Evolutionary conservation across 2,797 vertebrate genomes (phyloP).

Genomic region (Neosalanx taihuensis): DNA sequence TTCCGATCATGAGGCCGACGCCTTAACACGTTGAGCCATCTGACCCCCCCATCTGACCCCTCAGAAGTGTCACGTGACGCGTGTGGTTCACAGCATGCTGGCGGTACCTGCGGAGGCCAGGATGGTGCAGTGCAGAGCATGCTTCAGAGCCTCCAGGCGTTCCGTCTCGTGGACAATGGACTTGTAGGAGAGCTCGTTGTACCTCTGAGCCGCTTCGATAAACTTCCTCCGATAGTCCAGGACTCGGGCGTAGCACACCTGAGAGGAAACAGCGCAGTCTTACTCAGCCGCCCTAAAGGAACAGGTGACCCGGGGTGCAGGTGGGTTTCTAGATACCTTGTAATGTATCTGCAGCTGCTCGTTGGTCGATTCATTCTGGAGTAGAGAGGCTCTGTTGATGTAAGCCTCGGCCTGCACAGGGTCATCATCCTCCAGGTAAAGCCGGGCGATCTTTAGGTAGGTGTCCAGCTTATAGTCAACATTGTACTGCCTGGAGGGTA

Average conservation of each 20-base stretch:
- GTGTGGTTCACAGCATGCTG: too few species aligned
- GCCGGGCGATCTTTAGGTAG: conserved; percentile 95
- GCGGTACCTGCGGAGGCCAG: conserved; percentile 93
- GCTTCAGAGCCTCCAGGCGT: conserved; percentile 94
- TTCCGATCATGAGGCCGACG: too few species aligned
- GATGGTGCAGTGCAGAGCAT: conserved; percentile 97
- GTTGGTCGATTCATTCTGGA: conserved; percentile 98
- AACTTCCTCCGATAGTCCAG: conserved; percentile 98
- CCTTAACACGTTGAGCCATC: too few species aligned
- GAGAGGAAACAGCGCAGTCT: background rate
- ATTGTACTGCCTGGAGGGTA: conserved; percentile 86
- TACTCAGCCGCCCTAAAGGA: background rate
- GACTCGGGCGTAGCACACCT: conserved; percentile 98
- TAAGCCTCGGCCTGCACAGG: conserved; percentile 97
- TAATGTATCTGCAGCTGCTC: conserved; percentile 98
- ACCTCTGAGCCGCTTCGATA: conserved; percentile 96
- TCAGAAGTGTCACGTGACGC: too few species aligned
- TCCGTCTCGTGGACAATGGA: conserved; percentile 96
- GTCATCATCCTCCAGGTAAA: conserved; percentile 96
- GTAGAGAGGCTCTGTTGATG: conserved; percentile 95
- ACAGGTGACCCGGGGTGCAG: background rate
- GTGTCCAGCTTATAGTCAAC: conserved; percentile 98
- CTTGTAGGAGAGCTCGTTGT: conserved; percentile 97
- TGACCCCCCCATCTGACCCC: too few species aligned
- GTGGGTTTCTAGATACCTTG: conserved; percentile 73